Conservation (phyloP, 2,888 invertebrate genomes). For the Hemicrepidius hirtus region DNA sequence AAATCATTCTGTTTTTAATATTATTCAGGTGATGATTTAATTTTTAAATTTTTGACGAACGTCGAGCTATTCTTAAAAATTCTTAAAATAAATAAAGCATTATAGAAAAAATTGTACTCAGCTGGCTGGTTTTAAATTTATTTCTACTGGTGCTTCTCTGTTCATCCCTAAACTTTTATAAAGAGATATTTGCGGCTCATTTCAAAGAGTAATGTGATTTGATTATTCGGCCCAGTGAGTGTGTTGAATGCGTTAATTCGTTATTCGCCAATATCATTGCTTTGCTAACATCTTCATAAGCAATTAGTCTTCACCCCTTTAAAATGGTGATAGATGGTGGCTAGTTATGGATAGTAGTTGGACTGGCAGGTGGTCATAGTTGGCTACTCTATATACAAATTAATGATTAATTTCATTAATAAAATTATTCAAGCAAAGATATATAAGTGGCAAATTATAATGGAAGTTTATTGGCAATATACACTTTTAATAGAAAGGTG, state of each 20-base stretch:
- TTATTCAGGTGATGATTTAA: too few species aligned
- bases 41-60: too few species aligned
- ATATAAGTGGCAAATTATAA: too few species aligned
- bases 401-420: background rate
- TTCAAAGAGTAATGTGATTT: conserved; percentile 62
- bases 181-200: conserved; percentile 63
- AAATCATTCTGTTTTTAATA: too few species aligned
- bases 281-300: conserved; percentile 55
- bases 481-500: too few species aligned
- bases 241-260: conserved; percentile 60
- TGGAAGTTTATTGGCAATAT: too few species aligned
- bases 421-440: background rate
- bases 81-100: background rate
- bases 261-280: conserved; percentile 55
- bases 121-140: conserved; percentile 26
- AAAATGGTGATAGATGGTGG: conserved; percentile 36
- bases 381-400: background rate
- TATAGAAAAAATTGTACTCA: conserved; percentile 9
- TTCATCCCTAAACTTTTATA: conserved; percentile 54
- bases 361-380: conserved; percentile 14
- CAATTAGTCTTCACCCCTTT: conserved; percentile 46
- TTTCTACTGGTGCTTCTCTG: conserved; percentile 33
- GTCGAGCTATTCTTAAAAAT: background rate
- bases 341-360: conserved; percentile 1
- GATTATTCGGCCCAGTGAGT: conserved; percentile 62